Base-by-base conservation (phyloP, 2,113 vertebrate species). In the Nothocercus julius region DNA sequence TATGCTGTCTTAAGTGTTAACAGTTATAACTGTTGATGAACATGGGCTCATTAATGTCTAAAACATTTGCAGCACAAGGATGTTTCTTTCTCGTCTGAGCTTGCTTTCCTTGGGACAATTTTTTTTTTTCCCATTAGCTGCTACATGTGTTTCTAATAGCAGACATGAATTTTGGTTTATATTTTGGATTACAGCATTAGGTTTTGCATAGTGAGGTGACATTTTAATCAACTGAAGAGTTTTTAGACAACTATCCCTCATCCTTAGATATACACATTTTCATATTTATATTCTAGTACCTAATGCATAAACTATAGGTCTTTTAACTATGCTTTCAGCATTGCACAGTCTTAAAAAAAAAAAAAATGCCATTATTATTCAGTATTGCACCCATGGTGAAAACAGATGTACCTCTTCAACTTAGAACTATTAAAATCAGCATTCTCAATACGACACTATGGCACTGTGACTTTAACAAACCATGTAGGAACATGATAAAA, bases 11-110 rank as follows among this genome's bases (percentile, higher is more conserved):
- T 96, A 87, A 95, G 89, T 91, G 81, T 79, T 91, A 84, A 89
- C 66, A 87, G 62, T 89, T 70, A 96, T 80, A 54, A 79, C 15
- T 74, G 74, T 87, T 94, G 75, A 95, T 89, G 89, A 93, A 95
- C 40, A 49, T 2, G 7, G 67, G 80, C 49, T 89, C 86, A 82
- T 95, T 94, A 93, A 78, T 40, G 30, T 87, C 72, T 87, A 82
- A 93, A 91, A 93, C 53, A 89, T 89, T 92, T 56, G 69, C 36
- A 89, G 67, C 30, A 92, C 22, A 92, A 89, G 67, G 63, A 38
- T 59, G 11, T 84, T 90, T 66, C 81, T 67, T 76, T 91, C 45
- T 64, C 54, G 92, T 70, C 92, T 79, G 62, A 93, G 13, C 68
- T 92, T 93, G 56, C 47, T 87, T 84, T 86, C 82, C 47, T 53